A percentile compares a stretch with the other conserved stretches of the same genome.
phyloP scores from a whole-genome alignment of 2,888 invertebrate genomes.

The Ptycholaimellus sp. region DNA sequence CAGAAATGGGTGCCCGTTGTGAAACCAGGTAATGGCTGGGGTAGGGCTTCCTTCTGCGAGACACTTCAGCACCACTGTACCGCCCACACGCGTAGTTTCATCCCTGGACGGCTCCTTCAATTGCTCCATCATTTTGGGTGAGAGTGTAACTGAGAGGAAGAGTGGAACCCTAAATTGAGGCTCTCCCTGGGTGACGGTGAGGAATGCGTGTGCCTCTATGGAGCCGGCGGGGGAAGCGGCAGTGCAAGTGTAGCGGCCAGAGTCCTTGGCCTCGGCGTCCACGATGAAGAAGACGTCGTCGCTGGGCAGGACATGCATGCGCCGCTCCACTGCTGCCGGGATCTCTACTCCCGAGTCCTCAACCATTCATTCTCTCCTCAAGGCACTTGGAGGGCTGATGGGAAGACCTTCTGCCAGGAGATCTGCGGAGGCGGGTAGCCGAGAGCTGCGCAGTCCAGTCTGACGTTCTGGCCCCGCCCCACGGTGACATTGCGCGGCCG shows the following conservation, averaged over 20 bases:
- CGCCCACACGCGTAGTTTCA: constrained; percentile 54
- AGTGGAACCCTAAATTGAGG: no score
- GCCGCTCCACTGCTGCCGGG: constrained; percentile 69
- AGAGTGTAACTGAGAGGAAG: no score
- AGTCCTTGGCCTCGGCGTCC: constrained; percentile 62
- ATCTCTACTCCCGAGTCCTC: constrained; percentile 38
- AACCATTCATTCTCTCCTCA: no score
- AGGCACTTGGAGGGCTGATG: no score
- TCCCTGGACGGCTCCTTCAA: constrained; percentile 62
- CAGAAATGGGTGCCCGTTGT: no score
- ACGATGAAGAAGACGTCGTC: constrained; percentile 76
- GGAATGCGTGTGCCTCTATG: no score
- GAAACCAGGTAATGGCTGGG: constrained; percentile 39
- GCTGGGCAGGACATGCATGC: constrained; percentile 70
- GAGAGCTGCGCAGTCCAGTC: constrained; percentile 64
- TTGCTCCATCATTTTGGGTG: constrained; percentile 56
- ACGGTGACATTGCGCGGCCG: constrained; percentile 59
- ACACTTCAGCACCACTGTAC: constrained; percentile 63
- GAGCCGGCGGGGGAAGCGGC: constrained; percentile 71
- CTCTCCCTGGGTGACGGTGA: no score
- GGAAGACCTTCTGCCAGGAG: constrained; percentile 27
- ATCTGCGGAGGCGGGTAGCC: constrained; percentile 53
- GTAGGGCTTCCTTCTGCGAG: constrained; percentile 59
- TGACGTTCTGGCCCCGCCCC: constrained; percentile 56
- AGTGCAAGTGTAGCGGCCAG: constrained; percentile 74